Base-by-base conservation (phyloP, 2,113 vertebrate species). In the Raja brachyura region DNA sequence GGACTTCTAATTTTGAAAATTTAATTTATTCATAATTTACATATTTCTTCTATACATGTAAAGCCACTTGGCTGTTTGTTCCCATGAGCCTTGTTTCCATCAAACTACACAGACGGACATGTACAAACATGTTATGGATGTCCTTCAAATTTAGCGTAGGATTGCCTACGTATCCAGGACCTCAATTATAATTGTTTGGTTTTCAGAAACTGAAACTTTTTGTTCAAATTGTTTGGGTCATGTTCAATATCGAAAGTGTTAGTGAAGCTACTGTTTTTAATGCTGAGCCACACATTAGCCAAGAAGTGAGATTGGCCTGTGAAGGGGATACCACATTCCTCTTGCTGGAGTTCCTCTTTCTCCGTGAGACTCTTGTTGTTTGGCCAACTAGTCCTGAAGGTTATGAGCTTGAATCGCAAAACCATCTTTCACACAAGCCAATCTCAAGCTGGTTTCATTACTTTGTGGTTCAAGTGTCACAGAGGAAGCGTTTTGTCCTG, bases 351-450 rank as follows among this genome's bases (percentile, higher is more conserved):
- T 25, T 25, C 20, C 90, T 63, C 90, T 28, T 68, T 10, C 68
- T 74, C 90, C 54, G 90, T 6, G 73, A 74, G 33, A 22, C 33
- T 54, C 73, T 92, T 92, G 90, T 92, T 48, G 73, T 22, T 92
- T 70, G 73, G 90, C 66, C 68, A 92, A 92, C 16, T 73, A 28
- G 73, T 68, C 39, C 59, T 73, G 63, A 73, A 92, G 68, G 33
- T 54, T 68, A 54, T 73, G 18, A 74, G 90, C 33, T 92, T 92
- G 66, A 54, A 73, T 73, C 90, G 33, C 66, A 73, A 22, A 2
- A 39, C 68, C 54, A 70, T 39, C 20, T 92, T 16, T 92, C 90
- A 74, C 39, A 74, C 14, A 33, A 92, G 20, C 88, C 63, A 90
- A 90, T 70, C 90, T 92, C 33, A 48, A 31, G 20, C 25, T 28